Base-by-base conservation (phyloP, 1,140 invertebrate species). In the Trichonephila clavata region DNA sequence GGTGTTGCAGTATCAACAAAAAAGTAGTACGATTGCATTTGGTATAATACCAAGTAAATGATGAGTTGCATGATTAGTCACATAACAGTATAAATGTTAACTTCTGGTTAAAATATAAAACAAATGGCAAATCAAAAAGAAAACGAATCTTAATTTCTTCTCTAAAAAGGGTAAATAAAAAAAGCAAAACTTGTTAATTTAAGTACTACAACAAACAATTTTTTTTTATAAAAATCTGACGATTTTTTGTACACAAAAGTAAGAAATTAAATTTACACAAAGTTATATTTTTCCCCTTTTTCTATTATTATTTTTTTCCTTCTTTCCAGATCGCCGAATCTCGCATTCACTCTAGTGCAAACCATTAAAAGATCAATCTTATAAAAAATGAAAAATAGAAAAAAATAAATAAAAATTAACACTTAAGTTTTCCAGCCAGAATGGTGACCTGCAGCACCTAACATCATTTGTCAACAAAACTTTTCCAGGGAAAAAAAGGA, bases 401-500 rank as follows among this genome's bases (percentile, higher is more conserved):
- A 90, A 27, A 16, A 81, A 80, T 50, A 61, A 90, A 90, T 27
- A 80, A 81, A 61, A 39, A 81, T 90, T 90, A 27, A 81, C 89
- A 68, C 77, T 59, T 80, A 16, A 60, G 71, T 43, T 27, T 71
- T 88, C 43, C 43, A 71, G 68, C 21, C 20, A 81, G 57, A 83
- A 90, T 27, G 61, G 77, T 60, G 80, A 92, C 90, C 71, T 50
- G 57, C 63, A 92, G 43, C 90, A 84, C 80, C 60, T 50, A 43
- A 14, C 90, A 80, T 92, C 90, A 84, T 92, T 92, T 92, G 71
- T 92, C 90, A 83, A 84, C 80, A 84, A 77, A 89, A 89, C 39
- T 77, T 57, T 27, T 18, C 32, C 27, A 32, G 86, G 24, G 6
- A 63, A 63, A 27, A 86, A 10, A 63, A 86, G 61, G 4, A 57